phyloP scores from a whole-genome alignment of 2,797 vertebrate genomes.

The Hipposideros larvatus region DNA sequence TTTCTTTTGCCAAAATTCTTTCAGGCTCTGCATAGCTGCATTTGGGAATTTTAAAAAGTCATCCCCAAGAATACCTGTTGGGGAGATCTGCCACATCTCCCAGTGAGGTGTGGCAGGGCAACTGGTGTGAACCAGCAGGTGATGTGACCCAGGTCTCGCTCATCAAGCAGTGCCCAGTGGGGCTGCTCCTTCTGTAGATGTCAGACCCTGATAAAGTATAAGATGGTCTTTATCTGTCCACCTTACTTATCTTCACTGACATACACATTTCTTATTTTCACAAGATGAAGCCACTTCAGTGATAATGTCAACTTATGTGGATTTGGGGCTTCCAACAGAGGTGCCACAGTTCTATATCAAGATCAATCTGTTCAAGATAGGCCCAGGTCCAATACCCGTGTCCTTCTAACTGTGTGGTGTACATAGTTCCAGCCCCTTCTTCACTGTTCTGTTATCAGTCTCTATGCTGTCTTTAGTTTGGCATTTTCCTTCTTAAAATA shows the following conservation, averaged over 20 bases:
- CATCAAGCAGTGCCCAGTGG: neutral
- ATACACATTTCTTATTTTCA: neutral
- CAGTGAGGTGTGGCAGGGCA: neutral
- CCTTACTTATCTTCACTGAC: neutral
- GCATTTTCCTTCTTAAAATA: slow-evolving; percentile 4
- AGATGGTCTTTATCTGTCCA: neutral
- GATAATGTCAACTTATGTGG: neutral
- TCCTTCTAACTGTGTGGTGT: neutral
- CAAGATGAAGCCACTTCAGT: neutral
- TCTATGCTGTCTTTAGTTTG: neutral
- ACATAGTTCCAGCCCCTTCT: neutral
- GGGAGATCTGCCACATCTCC: neutral
- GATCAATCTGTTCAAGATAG: too few species aligned
- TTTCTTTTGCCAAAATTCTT: neutral
- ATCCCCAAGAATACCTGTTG: neutral
- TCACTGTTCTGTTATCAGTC: neutral
- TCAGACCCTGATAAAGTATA: neutral
- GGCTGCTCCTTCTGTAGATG: neutral
- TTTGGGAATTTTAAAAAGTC: neutral
- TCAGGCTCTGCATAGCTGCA: neutral
- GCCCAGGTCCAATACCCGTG: neutral
- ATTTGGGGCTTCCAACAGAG: neutral
- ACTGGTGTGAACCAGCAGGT: neutral
- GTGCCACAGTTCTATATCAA: neutral
- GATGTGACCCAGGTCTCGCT: neutral